Evolutionary conservation across 2,888 invertebrate genomes (phyloP), one percentile per base, ranked within the genome.

Genomic region (Campoletis raptor): DNA sequence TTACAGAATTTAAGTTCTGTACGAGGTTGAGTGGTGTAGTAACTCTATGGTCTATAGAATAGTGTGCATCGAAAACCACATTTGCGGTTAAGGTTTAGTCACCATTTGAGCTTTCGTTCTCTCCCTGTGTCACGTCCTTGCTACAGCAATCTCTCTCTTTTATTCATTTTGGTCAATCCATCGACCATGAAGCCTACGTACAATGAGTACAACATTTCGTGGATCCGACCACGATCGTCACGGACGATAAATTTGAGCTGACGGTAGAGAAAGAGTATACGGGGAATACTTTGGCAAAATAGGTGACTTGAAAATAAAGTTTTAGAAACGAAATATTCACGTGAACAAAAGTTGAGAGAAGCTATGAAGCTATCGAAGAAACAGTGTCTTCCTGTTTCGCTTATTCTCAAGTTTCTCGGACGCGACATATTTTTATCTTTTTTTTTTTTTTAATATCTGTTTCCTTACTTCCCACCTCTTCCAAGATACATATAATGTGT

Each of bases 321-420:
- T 72, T 18, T 10, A 42, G 64, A 52, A 72, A 54, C n/a, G 52
- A 61, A 72, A 61, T 42, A 18, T 80, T 18, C 18, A 48, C 1
- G 24, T 10, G 70, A 69, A 70, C 15, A 30, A 12, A 48, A n/a
- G 37, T 67, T 1, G 37, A 15, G 36, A 45, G 18, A 69, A 24
- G 15, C 45, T 30, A 9, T 42, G 57, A 45, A 70, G 54, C 52
- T 64, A 77, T 72, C 72, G 66, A 81, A 57, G 24, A 42, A 66
- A 40, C 45, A n/a, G 36, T 54, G 15, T 66, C 36, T 54, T 48
- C 21, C 12, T 36, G 54, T 77, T 81, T 54, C 66, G 36, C 40
- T 83, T 79, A 48, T 77, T 81, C 77, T 57, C 72, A 42, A 30
- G 66, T 72, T 72, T 81, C 72, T 81, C 10, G 30, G 57, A 61